A percentile compares a stretch with the other conserved stretches of the same genome.
These are phyloP conservation scores for Pyralis farinalis DNA, from an alignment of 2,888 invertebrate genomes.

Conservation along the genomic window DNA sequence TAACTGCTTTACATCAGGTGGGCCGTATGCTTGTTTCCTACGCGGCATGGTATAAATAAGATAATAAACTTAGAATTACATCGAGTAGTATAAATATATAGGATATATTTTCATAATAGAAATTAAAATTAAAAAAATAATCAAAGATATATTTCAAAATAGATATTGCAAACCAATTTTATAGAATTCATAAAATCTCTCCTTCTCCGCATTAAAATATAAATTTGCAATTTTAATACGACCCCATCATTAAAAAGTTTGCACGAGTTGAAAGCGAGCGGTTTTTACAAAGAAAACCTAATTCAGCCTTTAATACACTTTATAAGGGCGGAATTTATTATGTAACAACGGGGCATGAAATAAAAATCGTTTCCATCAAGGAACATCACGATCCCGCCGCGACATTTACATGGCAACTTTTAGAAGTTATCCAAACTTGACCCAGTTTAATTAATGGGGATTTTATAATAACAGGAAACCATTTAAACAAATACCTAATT, in stretches of 20 bases:
- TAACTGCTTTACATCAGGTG: too few species aligned
- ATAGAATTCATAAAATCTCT: not conserved
- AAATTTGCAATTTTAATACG: constrained; percentile 20
- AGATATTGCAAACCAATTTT: constrained; percentile 1
- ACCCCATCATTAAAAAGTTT: constrained; percentile 16
- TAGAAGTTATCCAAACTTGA: too few species aligned
- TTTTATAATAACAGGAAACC: too few species aligned
- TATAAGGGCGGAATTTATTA: constrained; percentile 19
- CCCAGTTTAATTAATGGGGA: too few species aligned
- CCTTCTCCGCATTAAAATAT: constrained; percentile 7
- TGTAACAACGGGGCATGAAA: constrained; percentile 21
- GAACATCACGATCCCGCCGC: constrained; percentile 27
- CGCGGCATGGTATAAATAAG: too few species aligned
- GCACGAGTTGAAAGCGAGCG: constrained; percentile 3
- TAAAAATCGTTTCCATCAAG: constrained; percentile 34
- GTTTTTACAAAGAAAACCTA: constrained; percentile 12
- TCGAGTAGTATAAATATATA: too few species aligned
- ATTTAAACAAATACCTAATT: too few species aligned
- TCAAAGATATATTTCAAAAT: too few species aligned
- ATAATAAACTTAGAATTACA: too few species aligned
- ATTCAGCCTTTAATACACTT: constrained; percentile 16
- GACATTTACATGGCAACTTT: not conserved
- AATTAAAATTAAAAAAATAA: too few species aligned
- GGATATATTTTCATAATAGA: too few species aligned
- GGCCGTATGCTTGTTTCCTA: too few species aligned